These are phyloP conservation scores for Excalfactoria chinensis DNA, from an alignment of 2,113 vertebrate species.

Conservation along the genomic window DNA sequence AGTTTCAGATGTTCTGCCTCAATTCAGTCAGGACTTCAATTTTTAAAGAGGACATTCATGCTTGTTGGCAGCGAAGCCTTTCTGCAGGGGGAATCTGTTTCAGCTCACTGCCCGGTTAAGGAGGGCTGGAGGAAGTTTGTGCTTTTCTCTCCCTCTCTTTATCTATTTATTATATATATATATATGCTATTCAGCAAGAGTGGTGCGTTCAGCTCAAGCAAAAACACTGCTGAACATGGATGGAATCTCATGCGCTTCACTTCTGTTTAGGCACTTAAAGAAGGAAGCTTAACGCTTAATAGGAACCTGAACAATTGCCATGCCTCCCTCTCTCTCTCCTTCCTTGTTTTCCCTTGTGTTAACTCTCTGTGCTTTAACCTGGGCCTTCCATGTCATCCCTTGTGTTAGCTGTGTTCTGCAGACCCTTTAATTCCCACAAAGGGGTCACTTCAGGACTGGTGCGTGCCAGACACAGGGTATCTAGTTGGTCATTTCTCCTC, in stretches of 20 bases:
- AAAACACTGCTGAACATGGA: not conserved
- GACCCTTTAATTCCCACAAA: not conserved
- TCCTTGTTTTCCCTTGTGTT: not conserved
- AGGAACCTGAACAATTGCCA: rapidly evolving
- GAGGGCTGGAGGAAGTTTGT: not conserved
- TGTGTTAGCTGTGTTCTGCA: not conserved
- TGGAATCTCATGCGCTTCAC: not conserved
- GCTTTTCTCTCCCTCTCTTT: not conserved
- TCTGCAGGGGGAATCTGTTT: not conserved
- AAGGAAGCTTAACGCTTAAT: not conserved
- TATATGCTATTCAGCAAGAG: not conserved
- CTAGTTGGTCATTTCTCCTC: not conserved
- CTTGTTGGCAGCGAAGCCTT: not conserved
- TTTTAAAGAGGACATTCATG: not conserved
- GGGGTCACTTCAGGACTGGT: not conserved
- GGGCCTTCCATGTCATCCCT: not conserved
- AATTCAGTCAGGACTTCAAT: not conserved
- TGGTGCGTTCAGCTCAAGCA: not conserved
- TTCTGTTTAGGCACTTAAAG: not conserved
- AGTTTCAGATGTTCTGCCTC: not conserved
- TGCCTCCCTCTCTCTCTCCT: not conserved
- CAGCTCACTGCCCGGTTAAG: not conserved
- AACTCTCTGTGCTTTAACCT: not conserved
- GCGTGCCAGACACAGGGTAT: not conserved
- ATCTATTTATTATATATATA: not conserved